These are phyloP conservation scores for Gymnorhina tibicen DNA, from an alignment of 2,113 vertebrate genomes.

Conservation along the genomic window DNA sequence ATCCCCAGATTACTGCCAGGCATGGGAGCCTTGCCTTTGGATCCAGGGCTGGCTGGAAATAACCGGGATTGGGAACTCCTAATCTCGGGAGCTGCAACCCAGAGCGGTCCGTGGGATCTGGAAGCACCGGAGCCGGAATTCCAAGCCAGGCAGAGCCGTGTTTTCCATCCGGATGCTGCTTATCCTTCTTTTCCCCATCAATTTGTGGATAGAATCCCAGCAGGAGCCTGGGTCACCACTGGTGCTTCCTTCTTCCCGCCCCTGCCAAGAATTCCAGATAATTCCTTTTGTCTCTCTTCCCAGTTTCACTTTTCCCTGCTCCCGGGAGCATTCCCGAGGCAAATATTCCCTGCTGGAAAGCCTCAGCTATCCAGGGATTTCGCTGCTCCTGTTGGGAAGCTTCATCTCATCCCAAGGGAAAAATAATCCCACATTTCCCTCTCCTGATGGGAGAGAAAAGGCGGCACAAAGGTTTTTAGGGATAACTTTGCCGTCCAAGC, in stretches of 20 bases:
- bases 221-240: neutral
- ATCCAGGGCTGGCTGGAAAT: neutral
- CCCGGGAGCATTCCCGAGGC: neutral
- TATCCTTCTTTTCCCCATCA: neutral
- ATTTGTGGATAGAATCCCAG: neutral
- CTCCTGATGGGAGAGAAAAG: fast-evolving
- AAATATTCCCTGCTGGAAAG: neutral
- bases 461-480: fast-evolving
- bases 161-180: neutral
- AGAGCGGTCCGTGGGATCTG: fast-evolving
- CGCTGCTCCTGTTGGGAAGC: neutral
- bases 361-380: fast-evolving
- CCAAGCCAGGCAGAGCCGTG: fast-evolving
- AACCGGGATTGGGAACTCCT: fast-evolving
- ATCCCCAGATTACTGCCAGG: neutral
- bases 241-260: neutral
- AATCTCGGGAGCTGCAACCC: neutral
- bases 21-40: neutral
- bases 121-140: neutral
- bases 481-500: neutral
- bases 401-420: neutral
- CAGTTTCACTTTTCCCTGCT: neutral
- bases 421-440: neutral
- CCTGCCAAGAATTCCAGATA: neutral
- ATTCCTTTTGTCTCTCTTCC: neutral